Evolutionary conservation across 2,113 vertebrate species (phyloP), one percentile per base, ranked within the genome.

Genomic region (Oreotrochilus melanogaster): DNA sequence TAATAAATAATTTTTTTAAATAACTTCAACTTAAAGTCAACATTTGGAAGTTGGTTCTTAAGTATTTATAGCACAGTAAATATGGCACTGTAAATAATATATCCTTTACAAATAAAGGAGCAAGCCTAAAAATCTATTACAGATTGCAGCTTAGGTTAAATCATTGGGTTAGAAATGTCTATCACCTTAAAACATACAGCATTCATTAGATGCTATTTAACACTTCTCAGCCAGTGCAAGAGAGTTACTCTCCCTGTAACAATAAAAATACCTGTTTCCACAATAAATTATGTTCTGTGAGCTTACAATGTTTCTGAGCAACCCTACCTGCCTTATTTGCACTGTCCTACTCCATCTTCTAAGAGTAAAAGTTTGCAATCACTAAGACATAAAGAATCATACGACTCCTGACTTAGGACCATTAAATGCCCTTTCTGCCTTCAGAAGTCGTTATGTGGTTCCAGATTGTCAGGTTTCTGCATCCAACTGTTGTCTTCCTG

Each of bases 1-100:
- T 96, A 91, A 96, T 96, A 96, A 97, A 95, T 95, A 93, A 25
- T 70, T 71, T 81, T 71, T 81, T 83, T 65, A 21, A 96, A 96
- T 95, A 96, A 90, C 48, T 88, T 80, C 66, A 86, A 86, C 79
- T 94, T 80, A 50, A 84, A 73, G 70, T 87, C 57, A 79, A 58
- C 79, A 45, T 93, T 19, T 78, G 39, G 74, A 57, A 88, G 65
- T 60, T 64, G 80, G 18, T 31, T 23, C 47, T 35, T 51, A 88
- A 87, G 64, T 70, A 37, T 70, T 65, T 89, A 91, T 27, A 87
- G 57, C 25, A 82, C 37, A 78, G 69, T 39, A 79, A 94, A 87
- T 78, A 78, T 6, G 43, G 33, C 73, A 70, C 72, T 0, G 18
- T 69, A 91, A 96, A 95, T 95, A 93, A 95, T 95, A 92, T 27